Conservation (phyloP, 1,140 invertebrate species). For the Aphelinus atriplicis region DNA sequence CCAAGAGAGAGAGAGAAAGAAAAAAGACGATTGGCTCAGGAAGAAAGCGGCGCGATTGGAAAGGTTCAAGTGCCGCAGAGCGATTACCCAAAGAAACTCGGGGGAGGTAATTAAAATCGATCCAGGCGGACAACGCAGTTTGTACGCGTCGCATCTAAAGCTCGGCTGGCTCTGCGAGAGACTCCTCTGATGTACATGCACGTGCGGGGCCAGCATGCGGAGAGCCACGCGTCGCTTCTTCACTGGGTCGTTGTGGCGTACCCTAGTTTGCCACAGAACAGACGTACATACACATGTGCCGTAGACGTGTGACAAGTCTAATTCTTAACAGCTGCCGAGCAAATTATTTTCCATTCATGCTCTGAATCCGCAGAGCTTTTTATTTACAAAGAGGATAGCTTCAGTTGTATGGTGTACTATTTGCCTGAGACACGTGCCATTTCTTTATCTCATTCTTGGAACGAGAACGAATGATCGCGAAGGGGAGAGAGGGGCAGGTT, state of each 20-base stretch:
- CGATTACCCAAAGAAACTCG: background rate
- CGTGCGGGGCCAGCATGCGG: background rate
- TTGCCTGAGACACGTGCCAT: too few relatives aligned
- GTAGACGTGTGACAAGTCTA: background rate
- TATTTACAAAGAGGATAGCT: too few relatives aligned
- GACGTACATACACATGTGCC: too few relatives aligned
- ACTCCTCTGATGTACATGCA: too few relatives aligned
- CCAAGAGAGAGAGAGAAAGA: background rate
- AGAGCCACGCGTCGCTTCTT: background rate
- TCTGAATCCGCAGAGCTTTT: background rate
- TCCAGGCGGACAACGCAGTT: background rate
- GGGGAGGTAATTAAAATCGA: slow-evolving; percentile 26
- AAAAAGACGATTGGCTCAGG: background rate
- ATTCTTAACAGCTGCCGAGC: slow-evolving; percentile 25
- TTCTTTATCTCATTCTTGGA: too few relatives aligned
- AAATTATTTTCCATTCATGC: slow-evolving; percentile 17
- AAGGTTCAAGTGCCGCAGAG: background rate
- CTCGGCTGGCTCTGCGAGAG: too few relatives aligned
- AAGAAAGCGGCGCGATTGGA: background rate
- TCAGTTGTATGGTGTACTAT: too few relatives aligned
- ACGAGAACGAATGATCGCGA: too few relatives aligned
- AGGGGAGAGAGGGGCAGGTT: too few relatives aligned
- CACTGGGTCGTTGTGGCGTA: too few relatives aligned
- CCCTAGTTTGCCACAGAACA: too few relatives aligned
- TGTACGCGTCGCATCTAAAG: background rate